A percentile compares a stretch with the other conserved stretches of the same genome.
These are phyloP conservation scores for Zygaena filipendulae DNA, from an alignment of 2,888 invertebrate species.

Conservation along the genomic window DNA sequence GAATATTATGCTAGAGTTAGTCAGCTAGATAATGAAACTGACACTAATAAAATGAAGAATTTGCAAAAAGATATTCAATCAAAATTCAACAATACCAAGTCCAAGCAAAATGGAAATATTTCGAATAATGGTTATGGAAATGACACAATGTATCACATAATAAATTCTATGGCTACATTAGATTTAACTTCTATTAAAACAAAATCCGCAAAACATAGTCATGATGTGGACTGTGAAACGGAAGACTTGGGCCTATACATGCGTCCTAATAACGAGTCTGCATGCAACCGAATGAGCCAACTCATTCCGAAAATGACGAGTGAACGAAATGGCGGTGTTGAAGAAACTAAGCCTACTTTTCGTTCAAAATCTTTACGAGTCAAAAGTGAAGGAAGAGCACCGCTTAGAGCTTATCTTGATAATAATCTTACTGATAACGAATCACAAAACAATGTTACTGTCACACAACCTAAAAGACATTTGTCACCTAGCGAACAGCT, in stretches of 20 bases:
- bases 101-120: conserved; percentile 19
- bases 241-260: conserved; percentile 60
- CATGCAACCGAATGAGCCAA: conserved; percentile 56
- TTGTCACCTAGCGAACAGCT: conserved; percentile 62
- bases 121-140: conserved; percentile 27
- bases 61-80: conserved; percentile 35
- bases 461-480: conserved; percentile 64
- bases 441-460: conserved; percentile 49
- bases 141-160: conserved; percentile 51
- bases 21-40: conserved; percentile 61
- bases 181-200: conserved; percentile 50
- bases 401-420: conserved; percentile 50
- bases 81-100: conserved; percentile 19
- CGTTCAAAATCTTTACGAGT: conserved; percentile 64
- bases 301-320: conserved; percentile 44
- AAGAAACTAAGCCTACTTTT: conserved; percentile 55
- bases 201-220: conserved; percentile 40
- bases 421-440: conserved; percentile 33
- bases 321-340: conserved; percentile 50
- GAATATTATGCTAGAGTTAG: conserved; percentile 63
- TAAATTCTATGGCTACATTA: conserved; percentile 59
- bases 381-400: conserved; percentile 60
- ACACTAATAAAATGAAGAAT: conserved; percentile 56
- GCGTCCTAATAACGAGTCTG: conserved; percentile 51
- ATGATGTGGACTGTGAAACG: conserved; percentile 43